Conservation (phyloP, 2,888 invertebrate species). For the Eristalinus sepulchralis region DNA sequence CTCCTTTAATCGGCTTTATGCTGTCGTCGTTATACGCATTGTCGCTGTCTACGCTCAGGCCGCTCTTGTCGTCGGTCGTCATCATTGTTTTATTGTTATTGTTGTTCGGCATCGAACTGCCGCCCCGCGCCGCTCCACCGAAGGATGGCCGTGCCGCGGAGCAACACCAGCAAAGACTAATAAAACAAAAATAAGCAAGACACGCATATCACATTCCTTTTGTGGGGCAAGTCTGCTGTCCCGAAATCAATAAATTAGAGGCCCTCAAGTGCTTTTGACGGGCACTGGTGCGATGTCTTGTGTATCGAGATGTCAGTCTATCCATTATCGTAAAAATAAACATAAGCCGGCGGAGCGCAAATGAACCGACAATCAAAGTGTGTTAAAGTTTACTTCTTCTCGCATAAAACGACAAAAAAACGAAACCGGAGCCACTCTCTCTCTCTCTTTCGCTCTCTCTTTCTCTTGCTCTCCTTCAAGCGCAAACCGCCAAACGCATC, state of each 20-base stretch:
- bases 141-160: slow-evolving; percentile 13
- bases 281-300: slow-evolving; percentile 39
- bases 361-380: slow-evolving; percentile 7
- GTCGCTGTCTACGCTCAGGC: not conserved
- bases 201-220: slow-evolving; percentile 25
- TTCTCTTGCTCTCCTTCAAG: no score
- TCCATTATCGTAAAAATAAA: slow-evolving; percentile 69
- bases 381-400: slow-evolving; percentile 21
- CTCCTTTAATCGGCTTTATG: slow-evolving; percentile 32
- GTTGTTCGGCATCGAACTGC: slow-evolving; percentile 37
- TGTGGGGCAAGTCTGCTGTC: not conserved
- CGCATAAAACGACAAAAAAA: slow-evolving; percentile 11
- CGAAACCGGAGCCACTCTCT: not conserved
- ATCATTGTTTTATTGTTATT: slow-evolving; percentile 62
- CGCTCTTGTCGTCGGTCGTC: slow-evolving; percentile 28
- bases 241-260: slow-evolving; percentile 60
- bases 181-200: slow-evolving; percentile 21
- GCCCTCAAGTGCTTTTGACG: slow-evolving; percentile 60
- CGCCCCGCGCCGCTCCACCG: not conserved
- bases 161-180: slow-evolving; percentile 4
- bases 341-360: not conserved
- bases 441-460: no score
- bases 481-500: not conserved
- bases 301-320: slow-evolving; percentile 53
- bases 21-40: not conserved